Conservation (phyloP, 2,797 vertebrate species). For the Centropyge bicolor region DNA sequence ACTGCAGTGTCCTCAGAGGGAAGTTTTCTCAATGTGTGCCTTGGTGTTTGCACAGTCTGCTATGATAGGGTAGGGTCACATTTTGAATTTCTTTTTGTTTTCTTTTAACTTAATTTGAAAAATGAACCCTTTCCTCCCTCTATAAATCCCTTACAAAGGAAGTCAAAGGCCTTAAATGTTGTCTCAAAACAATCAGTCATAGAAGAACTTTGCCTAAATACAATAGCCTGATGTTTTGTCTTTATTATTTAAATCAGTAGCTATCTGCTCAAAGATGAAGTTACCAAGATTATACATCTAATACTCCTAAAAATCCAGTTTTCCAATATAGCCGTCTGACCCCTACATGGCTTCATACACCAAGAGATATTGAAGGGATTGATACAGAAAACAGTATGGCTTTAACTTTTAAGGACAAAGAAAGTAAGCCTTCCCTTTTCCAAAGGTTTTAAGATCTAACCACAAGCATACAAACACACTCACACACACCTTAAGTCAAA, state of each 20-base stretch:
- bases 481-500: slow-evolving; percentile 37
- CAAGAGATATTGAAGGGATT: no score
- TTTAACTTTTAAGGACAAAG: not conserved
- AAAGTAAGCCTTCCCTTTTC: not conserved
- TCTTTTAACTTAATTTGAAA: not conserved
- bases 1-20: not conserved
- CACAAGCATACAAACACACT: slow-evolving; percentile 16
- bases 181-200: no score
- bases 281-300: no score
- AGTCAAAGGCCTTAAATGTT: no score
- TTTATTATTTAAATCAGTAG: not conserved
- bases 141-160: no score
- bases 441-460: not conserved
- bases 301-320: no score
- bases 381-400: no score
- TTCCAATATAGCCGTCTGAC: no score
- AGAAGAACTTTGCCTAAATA: no score
- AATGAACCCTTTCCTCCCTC: no score
- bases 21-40: not conserved
- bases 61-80: not conserved
- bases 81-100: not conserved
- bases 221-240: no score
- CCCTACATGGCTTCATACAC: no score
- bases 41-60: not conserved
- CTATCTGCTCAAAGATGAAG: not conserved